Percentiles rank a stretch among this genome's conserved stretches.
These are phyloP conservation scores for Platichthys flesus DNA, from an alignment of 2,113 vertebrate species.

Conservation along the genomic window DNA sequence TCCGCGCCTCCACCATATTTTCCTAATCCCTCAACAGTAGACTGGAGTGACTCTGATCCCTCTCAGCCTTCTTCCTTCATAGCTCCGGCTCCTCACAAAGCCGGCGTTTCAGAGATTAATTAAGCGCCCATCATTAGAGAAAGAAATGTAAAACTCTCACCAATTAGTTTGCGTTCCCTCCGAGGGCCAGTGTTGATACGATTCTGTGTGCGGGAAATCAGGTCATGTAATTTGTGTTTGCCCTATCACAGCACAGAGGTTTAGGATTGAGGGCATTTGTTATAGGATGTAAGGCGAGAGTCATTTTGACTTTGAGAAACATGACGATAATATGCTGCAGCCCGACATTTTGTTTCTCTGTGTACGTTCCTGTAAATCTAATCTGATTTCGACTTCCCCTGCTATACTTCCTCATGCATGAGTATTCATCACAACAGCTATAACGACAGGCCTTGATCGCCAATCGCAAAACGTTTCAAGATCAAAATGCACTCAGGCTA, in stretches of 20 bases:
- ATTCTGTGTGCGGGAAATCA: slow-evolving; percentile 61
- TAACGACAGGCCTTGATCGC: neutral
- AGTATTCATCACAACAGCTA: neutral
- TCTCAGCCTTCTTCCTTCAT: slow-evolving; percentile 54
- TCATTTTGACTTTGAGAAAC: neutral
- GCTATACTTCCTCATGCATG: neutral
- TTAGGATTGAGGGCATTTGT: slow-evolving; percentile 36
- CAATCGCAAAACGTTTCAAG: neutral
- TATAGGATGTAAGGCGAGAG: neutral
- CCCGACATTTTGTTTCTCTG: neutral
- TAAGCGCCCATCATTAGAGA: slow-evolving; percentile 61
- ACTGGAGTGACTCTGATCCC: slow-evolving; percentile 65
- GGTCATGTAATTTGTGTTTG: slow-evolving; percentile 66
- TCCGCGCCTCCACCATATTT: slow-evolving; percentile 46
- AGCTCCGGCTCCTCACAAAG: slow-evolving; percentile 31
- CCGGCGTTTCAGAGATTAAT: slow-evolving; percentile 60
- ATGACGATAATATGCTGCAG: neutral
- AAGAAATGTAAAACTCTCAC: slow-evolving; percentile 44
- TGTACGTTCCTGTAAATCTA: neutral
- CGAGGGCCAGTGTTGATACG: slow-evolving; percentile 63
- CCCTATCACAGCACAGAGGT: slow-evolving; percentile 31
- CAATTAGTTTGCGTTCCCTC: slow-evolving; percentile 70
- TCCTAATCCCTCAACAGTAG: slow-evolving; percentile 64
- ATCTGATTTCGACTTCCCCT: neutral
- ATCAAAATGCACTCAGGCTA: neutral